Base-by-base conservation (phyloP, 2,888 invertebrate species). In the Lagria hirta region DNA sequence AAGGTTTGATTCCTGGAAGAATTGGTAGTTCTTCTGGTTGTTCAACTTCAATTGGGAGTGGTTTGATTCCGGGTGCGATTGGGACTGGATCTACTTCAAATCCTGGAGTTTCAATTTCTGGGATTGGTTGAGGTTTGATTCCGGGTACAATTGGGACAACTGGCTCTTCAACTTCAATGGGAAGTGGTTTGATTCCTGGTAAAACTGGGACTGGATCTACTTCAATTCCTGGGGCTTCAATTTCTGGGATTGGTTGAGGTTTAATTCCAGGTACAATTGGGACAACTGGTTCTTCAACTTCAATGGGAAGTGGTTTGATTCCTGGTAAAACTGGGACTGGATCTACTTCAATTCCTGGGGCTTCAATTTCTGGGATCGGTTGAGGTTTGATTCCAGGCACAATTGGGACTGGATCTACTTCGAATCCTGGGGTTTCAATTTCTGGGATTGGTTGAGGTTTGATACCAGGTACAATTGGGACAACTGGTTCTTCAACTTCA, bases 281-380 rank as follows among this genome's bases (percentile, higher is more conserved):
- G 12, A 33, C 14, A 23, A 13, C 33, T 2, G 23, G 3, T 22
- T 10, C 22, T 2, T 22, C 22, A 13, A 24, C 10, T 27, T 27
- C 27, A 2, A 27, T 4, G 13, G 27, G 30, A 10, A 8, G 17
- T 6, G 30, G 30, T 27, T 27, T 27, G 6, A 27, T 8, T 27
- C 27, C 27, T 13, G 27, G 35, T 8, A 17, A 6, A 11, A 35
- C 18, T 26, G 35, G 35, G 1, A 35, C 26, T 1, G 35, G 35
- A 3, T 35, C 2, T 3, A 35, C 26, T 35, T 35, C 35, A 7
- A 24, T 4, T 35, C 21, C 35, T 24, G 35, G 35, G 10, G 26
- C 26, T 35, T 35, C 26, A 8, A 35, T 23, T 20, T 35, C 35
- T 22, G 35, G 35, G 7, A 35, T 8, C 12, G 26, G 34, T n/a